Base-by-base conservation (phyloP, 2,888 invertebrate species). In the Eubasilissa splendida region DNA sequence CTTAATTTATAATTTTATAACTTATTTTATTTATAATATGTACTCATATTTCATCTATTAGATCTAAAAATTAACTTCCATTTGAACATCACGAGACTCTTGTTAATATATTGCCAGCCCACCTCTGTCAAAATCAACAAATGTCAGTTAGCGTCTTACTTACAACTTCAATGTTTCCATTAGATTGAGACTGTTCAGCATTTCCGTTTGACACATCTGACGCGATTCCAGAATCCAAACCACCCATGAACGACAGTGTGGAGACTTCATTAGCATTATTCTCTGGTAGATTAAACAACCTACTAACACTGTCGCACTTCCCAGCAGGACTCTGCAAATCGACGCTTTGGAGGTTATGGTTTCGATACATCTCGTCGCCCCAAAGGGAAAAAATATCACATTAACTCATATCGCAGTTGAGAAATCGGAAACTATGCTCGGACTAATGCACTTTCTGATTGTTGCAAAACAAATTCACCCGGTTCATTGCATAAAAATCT, bases 191-290 rank as follows among this genome's bases (percentile, higher is more conserved):
- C 9, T 12, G 50, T 4, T 75, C 75, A 7, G 59, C 31, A 22
- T 77, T 77, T 22, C 77, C 77, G 31, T 77, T 77, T 31, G 77
- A 77, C 9, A 77, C 53, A 71, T 77, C 77, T 10, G 66, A 77
- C 10, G 68, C 42, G 9, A 75, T 75, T n/a, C 75, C 75, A 7
- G 75, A 75, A 14, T 75, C 75, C n/a, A 75, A 22, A n/a, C 75
- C 75, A 22, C 33, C 77, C 7, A 33, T 31, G 12, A 33, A 42
- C 22, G 68, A 68, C 14, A 68, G 58, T 14, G 66, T 22, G 8
- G 33, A 12, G 10, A 56, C 70, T n/a, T 65, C 54, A n/a, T 59
- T 75, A 52, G 75, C 75, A 11, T 75, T 60, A 14, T 33, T 60
- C 52, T 75, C 75, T 4, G 53, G 70, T 12, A 33, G 63, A n/a